Conservation (phyloP, 92 coral and sea anemone species). For the Zoanthus solanderi region DNA sequence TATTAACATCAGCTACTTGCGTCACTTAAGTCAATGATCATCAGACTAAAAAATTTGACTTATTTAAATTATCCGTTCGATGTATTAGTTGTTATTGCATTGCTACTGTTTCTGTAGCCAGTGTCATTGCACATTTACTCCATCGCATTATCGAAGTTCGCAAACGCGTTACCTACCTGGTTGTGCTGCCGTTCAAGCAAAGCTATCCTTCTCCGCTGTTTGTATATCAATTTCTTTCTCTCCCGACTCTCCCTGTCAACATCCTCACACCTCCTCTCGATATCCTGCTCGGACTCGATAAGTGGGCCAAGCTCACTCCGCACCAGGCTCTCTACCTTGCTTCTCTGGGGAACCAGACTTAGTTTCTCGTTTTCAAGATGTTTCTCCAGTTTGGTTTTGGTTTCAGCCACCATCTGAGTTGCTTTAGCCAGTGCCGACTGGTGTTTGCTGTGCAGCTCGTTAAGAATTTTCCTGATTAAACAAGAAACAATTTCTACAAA, state of each 20-base stretch:
- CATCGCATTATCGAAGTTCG: too few relatives aligned
- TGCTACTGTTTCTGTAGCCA: too few relatives aligned
- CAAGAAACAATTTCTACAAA: background rate
- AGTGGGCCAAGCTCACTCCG: conserved; percentile 97
- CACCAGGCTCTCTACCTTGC: conserved; percentile 88
- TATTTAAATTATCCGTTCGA: too few relatives aligned
- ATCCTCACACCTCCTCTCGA: conserved; percentile 95
- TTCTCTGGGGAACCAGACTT: conserved; percentile 82
- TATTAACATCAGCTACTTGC: too few relatives aligned
- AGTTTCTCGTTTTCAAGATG: conserved; percentile 92
- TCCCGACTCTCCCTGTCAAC: conserved; percentile 94
- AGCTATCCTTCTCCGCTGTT: conserved; percentile 92
- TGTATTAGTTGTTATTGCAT: too few relatives aligned
- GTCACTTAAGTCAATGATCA: too few relatives aligned
- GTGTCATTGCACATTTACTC: too few relatives aligned
- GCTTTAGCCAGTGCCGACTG: conserved; percentile 94
- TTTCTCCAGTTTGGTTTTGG: conserved; percentile 93
- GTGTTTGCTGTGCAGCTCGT: conserved; percentile 86
- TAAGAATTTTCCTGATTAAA: conserved; percentile 67
- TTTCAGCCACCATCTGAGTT: conserved; percentile 97
- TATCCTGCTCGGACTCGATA: conserved; percentile 92
- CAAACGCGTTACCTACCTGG: conserved; percentile 8
- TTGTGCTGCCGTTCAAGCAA: conserved; percentile 95
- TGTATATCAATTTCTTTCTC: conserved; percentile 92
- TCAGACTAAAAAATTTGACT: too few relatives aligned